phyloP scores from a whole-genome alignment of 2,113 vertebrate species.

The Alligator sinensis region DNA sequence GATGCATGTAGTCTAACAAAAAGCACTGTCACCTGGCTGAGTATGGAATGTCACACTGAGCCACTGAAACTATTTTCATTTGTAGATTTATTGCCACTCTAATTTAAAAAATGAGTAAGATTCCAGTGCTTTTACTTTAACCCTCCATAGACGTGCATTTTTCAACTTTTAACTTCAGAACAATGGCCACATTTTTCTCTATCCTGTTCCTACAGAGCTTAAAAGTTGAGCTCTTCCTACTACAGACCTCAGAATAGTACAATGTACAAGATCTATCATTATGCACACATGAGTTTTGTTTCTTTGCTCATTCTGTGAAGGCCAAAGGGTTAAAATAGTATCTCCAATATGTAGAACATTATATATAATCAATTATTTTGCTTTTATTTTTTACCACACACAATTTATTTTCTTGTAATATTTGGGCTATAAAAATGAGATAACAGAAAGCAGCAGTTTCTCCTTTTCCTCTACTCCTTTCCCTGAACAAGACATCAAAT shows the following conservation, averaged over 20 bases:
- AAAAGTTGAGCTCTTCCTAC: accelerated
- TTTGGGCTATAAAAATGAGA: neutral
- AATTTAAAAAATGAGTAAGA: neutral
- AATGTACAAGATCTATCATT: neutral
- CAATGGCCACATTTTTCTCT: neutral
- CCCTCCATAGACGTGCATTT: neutral
- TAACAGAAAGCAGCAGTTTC: neutral
- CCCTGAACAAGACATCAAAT: neutral
- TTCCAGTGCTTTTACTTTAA: neutral
- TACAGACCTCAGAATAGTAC: neutral
- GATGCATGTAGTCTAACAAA: neutral
- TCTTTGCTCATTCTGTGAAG: neutral
- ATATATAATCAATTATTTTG: neutral
- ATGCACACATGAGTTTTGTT: neutral
- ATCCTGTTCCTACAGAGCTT: neutral
- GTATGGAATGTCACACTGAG: neutral
- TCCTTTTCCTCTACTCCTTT: neutral
- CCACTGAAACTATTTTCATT: neutral
- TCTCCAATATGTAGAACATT: accelerated
- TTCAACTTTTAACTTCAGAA: neutral
- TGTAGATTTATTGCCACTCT: neutral
- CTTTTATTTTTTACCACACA: neutral
- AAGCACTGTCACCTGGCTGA: neutral
- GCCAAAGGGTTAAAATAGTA: neutral
- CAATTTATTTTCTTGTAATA: neutral